Evolutionary conservation across 23 tunicate genomes (phyloP).

Genomic region (Ascidia mentula): DNA sequence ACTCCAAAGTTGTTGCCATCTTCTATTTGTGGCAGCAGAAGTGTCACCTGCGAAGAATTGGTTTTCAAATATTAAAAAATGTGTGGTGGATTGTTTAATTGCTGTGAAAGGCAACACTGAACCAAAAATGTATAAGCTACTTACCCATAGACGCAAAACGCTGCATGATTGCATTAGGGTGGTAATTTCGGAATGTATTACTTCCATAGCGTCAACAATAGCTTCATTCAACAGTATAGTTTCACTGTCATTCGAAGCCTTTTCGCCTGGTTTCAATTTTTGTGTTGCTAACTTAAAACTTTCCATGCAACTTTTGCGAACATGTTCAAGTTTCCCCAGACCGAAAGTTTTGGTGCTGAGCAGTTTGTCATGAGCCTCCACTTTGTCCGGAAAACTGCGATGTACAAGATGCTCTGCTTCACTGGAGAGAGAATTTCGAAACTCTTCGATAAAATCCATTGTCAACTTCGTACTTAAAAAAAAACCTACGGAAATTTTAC

Average conservation of each 20-base stretch:
- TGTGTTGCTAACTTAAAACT: not conserved
- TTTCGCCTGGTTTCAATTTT: too few species aligned
- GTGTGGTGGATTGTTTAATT: too few species aligned
- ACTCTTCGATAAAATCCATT: conserved; percentile 61
- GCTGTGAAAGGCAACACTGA: not conserved
- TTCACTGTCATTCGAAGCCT: not conserved
- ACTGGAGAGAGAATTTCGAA: conserved; percentile 12
- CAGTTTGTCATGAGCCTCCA: conserved; percentile 46
- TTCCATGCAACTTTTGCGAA: conserved; percentile 42
- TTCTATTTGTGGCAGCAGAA: conserved; percentile 82
- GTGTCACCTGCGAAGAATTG: conserved; percentile 42
- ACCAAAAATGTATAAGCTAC: too few species aligned
- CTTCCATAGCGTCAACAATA: conserved; percentile 25
- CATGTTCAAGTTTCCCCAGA: conserved; percentile 22
- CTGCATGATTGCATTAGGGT: conserved; percentile 54
- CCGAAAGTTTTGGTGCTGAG: conserved; percentile 29
- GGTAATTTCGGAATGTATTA: conserved; percentile 43
- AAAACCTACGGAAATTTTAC: too few species aligned
- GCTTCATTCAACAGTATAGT: conserved; percentile 11
- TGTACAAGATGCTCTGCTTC: conserved; percentile 62
- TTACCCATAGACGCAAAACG: conserved; percentile 71
- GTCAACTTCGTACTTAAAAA: too few species aligned
- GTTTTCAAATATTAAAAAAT: not conserved
- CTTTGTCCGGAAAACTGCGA: conserved; percentile 48
- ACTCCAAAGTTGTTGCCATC: conserved; percentile 85